Base-by-base conservation (phyloP, 2,113 vertebrate species). In the Catharus minimus region DNA sequence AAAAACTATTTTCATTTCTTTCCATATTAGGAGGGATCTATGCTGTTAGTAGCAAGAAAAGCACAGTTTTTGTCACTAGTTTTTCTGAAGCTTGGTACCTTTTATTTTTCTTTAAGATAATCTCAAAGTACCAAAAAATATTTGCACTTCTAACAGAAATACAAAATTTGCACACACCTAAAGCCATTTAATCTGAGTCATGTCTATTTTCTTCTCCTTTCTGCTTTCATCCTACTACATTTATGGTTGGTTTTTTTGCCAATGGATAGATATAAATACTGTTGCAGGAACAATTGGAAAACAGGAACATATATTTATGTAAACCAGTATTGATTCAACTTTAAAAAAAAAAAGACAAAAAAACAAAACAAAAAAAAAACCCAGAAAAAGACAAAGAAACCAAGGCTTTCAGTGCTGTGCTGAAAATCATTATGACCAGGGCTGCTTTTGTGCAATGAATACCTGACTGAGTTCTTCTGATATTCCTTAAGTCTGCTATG, bases 301-400 rank as follows among this genome's bases (percentile, higher is more conserved):
- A 94, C 73, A 92, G 90, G 92, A 97, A 94, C 95, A 96, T 91
- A 94, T 96, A 97, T 97, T 97, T 98, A 96, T 95, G 95, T 96
- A 97, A 97, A 97, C 95, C 50, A 52, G 58, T 96, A 97, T 97
- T 97, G 97, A 98, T 96, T 96, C 83, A 96, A 95, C 89, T 5
- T 0, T 24, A 80, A 89, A 87, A 85, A 22, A 20, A 68, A 46
- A 10, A 38, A 49, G 7, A 14, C 7, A 50, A 26, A 14, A 14
- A 49, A 7, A 27, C 33, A 49, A 7, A 33, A 33, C 33, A 33
- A 33, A 33, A 33, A 33, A 49, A 49, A 7, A 39, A 32, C 33
- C 33, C 33, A 33, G 33, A 76, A 9, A 33, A 93, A 7, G 1
- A 49, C 84, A 95, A 95, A 96, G 82, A 94, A 73, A 74, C 80